These are phyloP conservation scores for Smutsia temminckii DNA, from an alignment of 2,797 vertebrate species.

Conservation along the genomic window DNA sequence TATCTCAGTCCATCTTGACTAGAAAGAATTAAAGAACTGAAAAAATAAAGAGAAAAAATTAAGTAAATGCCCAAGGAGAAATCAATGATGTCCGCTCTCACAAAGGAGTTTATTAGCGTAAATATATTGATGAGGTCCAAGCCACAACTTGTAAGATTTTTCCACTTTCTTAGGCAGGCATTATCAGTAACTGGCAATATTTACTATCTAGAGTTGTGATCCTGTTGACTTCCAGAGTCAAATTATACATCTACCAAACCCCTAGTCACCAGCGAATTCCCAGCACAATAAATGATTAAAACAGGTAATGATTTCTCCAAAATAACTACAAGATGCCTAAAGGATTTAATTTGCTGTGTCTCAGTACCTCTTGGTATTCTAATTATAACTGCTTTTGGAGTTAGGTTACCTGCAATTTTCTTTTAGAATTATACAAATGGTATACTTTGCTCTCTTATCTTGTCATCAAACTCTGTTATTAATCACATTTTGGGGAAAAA, in stretches of 20 bases:
- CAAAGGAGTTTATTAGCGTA: conserved; percentile 67
- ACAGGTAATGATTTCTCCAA: conserved; percentile 80
- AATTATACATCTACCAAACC: conserved; percentile 78
- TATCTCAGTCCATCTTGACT: not conserved
- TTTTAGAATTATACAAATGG: conserved; percentile 75
- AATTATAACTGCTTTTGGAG: conserved; percentile 82
- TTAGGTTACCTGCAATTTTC: conserved; percentile 84
- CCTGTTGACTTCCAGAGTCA: conserved; percentile 78
- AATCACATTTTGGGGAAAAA: conserved; percentile 77
- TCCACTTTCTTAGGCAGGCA: conserved; percentile 21
- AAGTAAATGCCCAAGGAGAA: conserved; percentile 31
- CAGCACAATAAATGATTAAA: conserved; percentile 73
- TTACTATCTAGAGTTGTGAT: conserved; percentile 71
- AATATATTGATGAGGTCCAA: conserved; percentile 70
- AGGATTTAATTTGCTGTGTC: conserved; percentile 80
- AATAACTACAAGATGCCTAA: conserved; percentile 80
- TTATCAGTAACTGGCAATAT: conserved; percentile 72
- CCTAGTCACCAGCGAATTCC: conserved; percentile 72
- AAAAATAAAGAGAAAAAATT: conserved; percentile 50
- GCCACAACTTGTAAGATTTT: conserved; percentile 60
- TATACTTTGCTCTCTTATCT: conserved; percentile 82
- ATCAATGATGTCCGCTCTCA: conserved; percentile 34
- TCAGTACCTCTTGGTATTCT: conserved; percentile 77
- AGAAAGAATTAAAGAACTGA: conserved; percentile 7
- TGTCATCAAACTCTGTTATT: conserved; percentile 80